These are phyloP conservation scores for Porites divaricata DNA, from an alignment of 92 coral and sea anemone genomes.

Conservation along the genomic window DNA sequence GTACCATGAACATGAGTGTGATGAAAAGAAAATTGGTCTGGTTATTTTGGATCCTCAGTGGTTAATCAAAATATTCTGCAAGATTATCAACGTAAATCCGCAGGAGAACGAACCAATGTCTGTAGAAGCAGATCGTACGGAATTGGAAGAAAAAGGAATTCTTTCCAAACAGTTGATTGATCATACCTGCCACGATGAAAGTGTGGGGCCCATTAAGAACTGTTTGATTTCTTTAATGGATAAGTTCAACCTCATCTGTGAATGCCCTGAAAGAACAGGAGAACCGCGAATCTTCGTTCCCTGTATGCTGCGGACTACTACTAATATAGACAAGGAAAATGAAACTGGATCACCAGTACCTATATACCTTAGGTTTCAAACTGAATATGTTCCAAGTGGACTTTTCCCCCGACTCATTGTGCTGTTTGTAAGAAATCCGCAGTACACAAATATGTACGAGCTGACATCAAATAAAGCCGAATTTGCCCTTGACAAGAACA, in stretches of 20 bases:
- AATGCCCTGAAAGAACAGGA: neutral
- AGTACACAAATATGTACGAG: neutral
- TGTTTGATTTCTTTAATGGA: neutral
- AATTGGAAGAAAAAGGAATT: neutral
- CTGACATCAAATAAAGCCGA: neutral
- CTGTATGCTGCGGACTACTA: neutral
- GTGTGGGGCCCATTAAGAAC: neutral
- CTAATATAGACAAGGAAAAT: neutral
- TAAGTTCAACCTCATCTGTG: constrained; percentile 19
- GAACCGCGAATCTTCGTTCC: neutral
- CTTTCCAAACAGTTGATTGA: neutral
- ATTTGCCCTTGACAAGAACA: neutral
- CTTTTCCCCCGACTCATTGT: constrained; percentile 11
- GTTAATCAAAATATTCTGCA: neutral
- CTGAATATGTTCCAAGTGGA: neutral
- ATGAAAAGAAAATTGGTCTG: neutral
- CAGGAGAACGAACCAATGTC: neutral
- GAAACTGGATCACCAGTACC: neutral
- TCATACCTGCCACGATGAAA: neutral
- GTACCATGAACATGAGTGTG: neutral
- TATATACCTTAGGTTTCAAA: constrained; percentile 10
- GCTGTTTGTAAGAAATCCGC: neutral
- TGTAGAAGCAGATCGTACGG: neutral
- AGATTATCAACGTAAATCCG: neutral
- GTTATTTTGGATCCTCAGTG: constrained; percentile 13